Conservation (phyloP, 2,797 vertebrate genomes). For the Ibycter americanus region DNA sequence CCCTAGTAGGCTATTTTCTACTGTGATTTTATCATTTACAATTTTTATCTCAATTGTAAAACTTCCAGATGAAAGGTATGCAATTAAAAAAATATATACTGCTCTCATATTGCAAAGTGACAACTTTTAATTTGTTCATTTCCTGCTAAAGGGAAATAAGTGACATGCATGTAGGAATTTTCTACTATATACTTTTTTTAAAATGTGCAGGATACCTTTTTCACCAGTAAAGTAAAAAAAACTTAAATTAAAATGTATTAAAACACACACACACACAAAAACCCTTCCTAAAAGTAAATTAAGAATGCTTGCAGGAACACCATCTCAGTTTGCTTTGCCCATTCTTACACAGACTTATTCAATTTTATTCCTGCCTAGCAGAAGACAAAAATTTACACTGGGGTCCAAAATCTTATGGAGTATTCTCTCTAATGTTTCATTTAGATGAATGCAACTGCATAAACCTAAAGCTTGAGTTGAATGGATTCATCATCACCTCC, state of each 20-base stretch:
- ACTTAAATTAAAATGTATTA: neutral
- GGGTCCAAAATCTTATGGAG: neutral
- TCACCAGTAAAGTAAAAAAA: neutral
- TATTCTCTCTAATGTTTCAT: neutral
- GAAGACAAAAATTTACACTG: neutral
- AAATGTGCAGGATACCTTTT: neutral
- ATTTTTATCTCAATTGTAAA: neutral
- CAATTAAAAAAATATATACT: neutral
- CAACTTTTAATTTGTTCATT: neutral
- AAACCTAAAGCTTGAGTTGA: neutral
- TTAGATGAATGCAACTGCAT: neutral
- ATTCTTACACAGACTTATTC: neutral
- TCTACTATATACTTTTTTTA: fast-evolving
- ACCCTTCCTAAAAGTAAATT: neutral
- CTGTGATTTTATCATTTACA: neutral
- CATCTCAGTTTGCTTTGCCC: neutral
- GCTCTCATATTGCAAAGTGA: neutral
- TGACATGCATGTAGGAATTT: neutral
- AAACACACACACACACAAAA: neutral
- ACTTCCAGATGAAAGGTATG: neutral
- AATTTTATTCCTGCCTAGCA: neutral
- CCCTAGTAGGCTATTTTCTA: neutral
- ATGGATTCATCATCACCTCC: neutral
- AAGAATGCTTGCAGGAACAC: neutral
- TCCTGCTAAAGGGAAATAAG: neutral